These are phyloP conservation scores for Gobionotothen gibberifrons DNA, from an alignment of 2,797 vertebrate genomes.

Conservation along the genomic window DNA sequence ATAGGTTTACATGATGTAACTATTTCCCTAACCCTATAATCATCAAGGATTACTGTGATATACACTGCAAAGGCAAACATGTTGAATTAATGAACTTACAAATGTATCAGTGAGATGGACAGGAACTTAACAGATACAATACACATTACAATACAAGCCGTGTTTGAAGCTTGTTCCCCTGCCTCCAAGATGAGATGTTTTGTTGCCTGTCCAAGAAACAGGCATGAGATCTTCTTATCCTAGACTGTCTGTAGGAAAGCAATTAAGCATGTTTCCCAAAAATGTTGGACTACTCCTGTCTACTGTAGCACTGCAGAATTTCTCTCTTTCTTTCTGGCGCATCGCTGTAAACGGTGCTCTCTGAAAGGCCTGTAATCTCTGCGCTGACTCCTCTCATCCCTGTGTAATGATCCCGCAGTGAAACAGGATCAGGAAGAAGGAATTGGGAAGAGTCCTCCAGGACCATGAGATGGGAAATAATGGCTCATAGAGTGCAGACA, in stretches of 20 bases:
- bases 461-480: constrained; percentile 64
- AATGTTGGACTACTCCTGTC: constrained; percentile 12
- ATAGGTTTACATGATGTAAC: background rate
- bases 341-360: constrained; percentile 28
- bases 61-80: background rate
- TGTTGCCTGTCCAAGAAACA: background rate
- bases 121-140: background rate
- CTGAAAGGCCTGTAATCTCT: constrained; percentile 38
- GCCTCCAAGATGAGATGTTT: background rate
- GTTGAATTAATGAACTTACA: background rate
- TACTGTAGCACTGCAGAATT: background rate
- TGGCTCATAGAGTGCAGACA: constrained; percentile 41
- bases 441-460: constrained; percentile 57
- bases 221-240: background rate
- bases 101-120: background rate
- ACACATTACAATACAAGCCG: background rate
- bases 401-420: constrained; percentile 55
- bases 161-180: background rate
- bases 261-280: background rate
- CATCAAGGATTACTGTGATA: background rate
- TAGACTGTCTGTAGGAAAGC: background rate
- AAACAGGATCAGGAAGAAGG: constrained; percentile 69
- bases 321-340: background rate
- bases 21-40: background rate
- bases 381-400: constrained; percentile 29